Evolutionary conservation across 2,888 invertebrate species (phyloP).

Genomic region (Drosophila ustulata): DNA sequence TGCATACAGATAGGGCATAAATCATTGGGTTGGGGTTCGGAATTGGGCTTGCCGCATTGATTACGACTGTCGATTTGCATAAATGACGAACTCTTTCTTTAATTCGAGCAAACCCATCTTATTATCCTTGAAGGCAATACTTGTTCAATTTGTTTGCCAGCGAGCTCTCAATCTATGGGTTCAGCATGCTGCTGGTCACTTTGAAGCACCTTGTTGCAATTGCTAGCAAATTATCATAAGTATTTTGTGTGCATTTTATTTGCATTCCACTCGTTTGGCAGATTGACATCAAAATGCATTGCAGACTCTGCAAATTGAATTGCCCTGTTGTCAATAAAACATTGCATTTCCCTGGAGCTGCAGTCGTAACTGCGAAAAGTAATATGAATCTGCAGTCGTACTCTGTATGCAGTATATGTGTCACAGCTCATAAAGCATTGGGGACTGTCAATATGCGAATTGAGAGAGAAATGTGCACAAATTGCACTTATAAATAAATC

Average conservation of each 20-base stretch:
- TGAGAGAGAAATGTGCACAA: constrained; percentile 76
- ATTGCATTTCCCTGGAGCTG: constrained; percentile 46
- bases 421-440: constrained; percentile 47
- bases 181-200: not conserved
- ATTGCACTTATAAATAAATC: constrained; percentile 81
- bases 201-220: not conserved
- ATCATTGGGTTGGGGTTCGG: not conserved
- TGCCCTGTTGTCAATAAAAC: constrained; percentile 65
- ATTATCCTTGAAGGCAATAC: too few relatives aligned
- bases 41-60: not conserved
- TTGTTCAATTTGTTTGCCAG: too few relatives aligned
- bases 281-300: constrained; percentile 55
- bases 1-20: constrained; percentile 15
- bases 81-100: too few relatives aligned
- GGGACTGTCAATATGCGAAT: constrained; percentile 45
- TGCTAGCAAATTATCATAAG: constrained; percentile 27
- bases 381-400: not conserved
- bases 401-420: not conserved
- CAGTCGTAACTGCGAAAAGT: constrained; percentile 17
- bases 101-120: too few relatives aligned
- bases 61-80: not conserved
- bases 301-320: constrained; percentile 67
- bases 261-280: constrained; percentile 33
- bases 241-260: constrained; percentile 35
- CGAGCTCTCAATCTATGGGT: not conserved